phyloP scores from a whole-genome alignment of 1,140 invertebrate species.

The Solenopsis fugax region DNA sequence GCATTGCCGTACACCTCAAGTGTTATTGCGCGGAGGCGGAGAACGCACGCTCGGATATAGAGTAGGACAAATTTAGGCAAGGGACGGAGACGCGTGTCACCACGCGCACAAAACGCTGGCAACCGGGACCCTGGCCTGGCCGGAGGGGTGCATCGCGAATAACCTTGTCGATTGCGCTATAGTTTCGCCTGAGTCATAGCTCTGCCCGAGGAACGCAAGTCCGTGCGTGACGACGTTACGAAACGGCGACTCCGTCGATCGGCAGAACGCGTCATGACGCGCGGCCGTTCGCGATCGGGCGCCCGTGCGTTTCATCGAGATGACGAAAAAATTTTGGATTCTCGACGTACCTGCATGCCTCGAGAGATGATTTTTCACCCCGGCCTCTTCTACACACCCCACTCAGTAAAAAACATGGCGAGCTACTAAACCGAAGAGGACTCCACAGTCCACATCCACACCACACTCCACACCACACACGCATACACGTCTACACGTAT shows the following conservation, averaged over 20 bases:
- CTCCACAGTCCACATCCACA: background rate
- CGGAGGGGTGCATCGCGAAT: slow-evolving; percentile 73
- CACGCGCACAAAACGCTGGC: slow-evolving; percentile 63
- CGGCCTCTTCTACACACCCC: slow-evolving; percentile 86
- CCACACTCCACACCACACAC: too few species aligned
- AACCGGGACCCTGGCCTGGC: slow-evolving; percentile 40
- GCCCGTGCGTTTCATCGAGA: background rate
- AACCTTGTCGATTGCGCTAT: slow-evolving; percentile 79
- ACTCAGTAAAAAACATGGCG: slow-evolving; percentile 87
- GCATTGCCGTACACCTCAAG: background rate
- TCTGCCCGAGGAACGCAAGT: slow-evolving; percentile 52
- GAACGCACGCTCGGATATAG: background rate
- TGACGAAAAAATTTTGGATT: background rate
- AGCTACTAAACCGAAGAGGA: slow-evolving; percentile 80
- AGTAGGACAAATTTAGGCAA: slow-evolving; percentile 39
- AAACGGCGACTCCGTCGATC: slow-evolving; percentile 66
- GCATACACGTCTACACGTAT: background rate
- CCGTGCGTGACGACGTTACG: slow-evolving; percentile 79
- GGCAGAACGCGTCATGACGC: background rate
- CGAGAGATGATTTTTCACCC: slow-evolving; percentile 87
- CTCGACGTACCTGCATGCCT: slow-evolving; percentile 85
- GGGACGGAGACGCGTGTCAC: background rate
- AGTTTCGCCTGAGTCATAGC: slow-evolving; percentile 80
- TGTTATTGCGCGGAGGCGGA: slow-evolving; percentile 54
- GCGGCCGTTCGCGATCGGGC: background rate